A percentile compares a stretch with the other conserved stretches of the same genome.
phyloP scores from a whole-genome alignment of 2,113 vertebrate species.

The Conger conger region DNA sequence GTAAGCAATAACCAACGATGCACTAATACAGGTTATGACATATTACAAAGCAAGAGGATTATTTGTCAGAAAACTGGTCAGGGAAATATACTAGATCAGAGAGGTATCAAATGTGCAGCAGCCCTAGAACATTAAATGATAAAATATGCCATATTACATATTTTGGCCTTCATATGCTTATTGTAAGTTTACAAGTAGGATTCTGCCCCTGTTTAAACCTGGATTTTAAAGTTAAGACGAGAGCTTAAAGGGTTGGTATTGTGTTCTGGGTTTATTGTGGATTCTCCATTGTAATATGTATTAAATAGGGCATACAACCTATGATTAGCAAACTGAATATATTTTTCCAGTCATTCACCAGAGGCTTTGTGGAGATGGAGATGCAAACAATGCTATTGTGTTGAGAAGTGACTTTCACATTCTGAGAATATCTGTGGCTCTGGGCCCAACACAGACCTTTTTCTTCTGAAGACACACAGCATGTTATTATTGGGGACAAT shows the following conservation, averaged over 20 bases:
- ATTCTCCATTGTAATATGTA: too few relatives aligned
- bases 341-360: conserved; percentile 7
- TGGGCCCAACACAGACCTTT: conserved; percentile 68
- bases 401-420: conserved; percentile 64
- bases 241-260: not conserved
- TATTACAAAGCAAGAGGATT: not conserved
- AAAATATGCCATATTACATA: too few relatives aligned
- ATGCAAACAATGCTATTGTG: conserved; percentile 63
- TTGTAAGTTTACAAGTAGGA: too few relatives aligned
- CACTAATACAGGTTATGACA: not conserved
- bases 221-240: not conserved
- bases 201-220: not conserved
- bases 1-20: not conserved
- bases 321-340: not conserved
- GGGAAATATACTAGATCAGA: not conserved
- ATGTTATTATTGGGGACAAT: conserved; percentile 72
- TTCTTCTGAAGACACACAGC: conserved; percentile 68
- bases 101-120: not conserved
- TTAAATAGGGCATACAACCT: not conserved
- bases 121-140: not conserved
- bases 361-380: conserved; percentile 20
- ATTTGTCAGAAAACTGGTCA: not conserved
- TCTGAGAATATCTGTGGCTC: conserved; percentile 70
- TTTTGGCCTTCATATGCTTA: too few relatives aligned
- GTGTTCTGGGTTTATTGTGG: not conserved